phyloP scores from a whole-genome alignment of 2,113 vertebrate species.

The Ploceus nigricollis region DNA sequence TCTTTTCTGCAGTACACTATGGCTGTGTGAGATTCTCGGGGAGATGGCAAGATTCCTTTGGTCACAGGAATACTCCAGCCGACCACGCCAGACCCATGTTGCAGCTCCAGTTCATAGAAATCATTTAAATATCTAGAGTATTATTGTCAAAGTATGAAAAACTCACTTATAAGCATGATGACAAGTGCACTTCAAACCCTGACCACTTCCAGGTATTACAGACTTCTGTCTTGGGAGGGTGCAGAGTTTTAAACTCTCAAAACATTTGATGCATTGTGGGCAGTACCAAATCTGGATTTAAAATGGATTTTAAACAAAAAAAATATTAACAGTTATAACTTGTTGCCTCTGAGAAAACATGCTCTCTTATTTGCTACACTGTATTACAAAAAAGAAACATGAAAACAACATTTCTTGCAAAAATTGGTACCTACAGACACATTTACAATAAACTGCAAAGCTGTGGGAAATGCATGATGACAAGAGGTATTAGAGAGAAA shows the following conservation, averaged over 20 bases:
- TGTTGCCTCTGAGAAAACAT: background rate
- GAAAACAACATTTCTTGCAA: background rate
- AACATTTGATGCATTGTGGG: background rate
- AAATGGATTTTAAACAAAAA: background rate
- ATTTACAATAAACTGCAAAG: background rate
- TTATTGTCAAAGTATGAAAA: constrained; percentile 16
- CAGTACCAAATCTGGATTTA: background rate
- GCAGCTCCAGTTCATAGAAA: constrained; percentile 93
- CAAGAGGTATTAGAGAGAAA: background rate
- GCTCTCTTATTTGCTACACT: background rate
- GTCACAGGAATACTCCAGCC: constrained; percentile 91
- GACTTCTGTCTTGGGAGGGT: background rate
- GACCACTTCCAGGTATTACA: background rate
- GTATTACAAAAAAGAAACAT: background rate
- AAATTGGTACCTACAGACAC: background rate
- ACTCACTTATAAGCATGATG: background rate
- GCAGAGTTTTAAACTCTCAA: background rate
- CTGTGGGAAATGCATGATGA: background rate
- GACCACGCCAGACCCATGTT: constrained; percentile 86
- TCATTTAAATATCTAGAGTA: constrained; percentile 88
- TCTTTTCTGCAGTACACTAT: constrained; percentile 81
- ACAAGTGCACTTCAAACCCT: background rate
- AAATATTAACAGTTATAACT: background rate
- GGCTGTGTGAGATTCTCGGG: constrained; percentile 91
- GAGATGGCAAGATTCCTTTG: constrained; percentile 83